Conservation (phyloP, 2,888 invertebrate genomes). For the Ferrisia virgata region DNA sequence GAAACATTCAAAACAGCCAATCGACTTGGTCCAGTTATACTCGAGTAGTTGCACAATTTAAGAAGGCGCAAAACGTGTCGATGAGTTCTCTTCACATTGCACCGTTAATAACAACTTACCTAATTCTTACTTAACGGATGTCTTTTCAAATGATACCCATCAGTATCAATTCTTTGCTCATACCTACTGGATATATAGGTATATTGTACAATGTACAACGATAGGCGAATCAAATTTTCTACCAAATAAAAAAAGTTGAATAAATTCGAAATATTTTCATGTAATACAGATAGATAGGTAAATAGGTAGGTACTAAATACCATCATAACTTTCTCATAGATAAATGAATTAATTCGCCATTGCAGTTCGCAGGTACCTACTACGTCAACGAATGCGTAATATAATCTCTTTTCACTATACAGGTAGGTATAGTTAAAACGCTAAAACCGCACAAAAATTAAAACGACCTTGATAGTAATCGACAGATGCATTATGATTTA, state of each 20-base stretch:
- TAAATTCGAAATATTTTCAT: background rate
- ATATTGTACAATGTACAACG: background rate
- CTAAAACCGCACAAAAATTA: background rate
- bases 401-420: too few species aligned
- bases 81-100: background rate
- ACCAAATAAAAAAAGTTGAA: background rate
- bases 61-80: constrained; percentile 11
- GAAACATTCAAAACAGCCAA: background rate
- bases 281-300: too few species aligned
- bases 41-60: constrained; percentile 31
- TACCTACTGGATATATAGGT: too few species aligned
- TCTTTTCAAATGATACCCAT: constrained; percentile 8
- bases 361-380: too few species aligned
- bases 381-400: too few species aligned
- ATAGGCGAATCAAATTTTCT: background rate
- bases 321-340: too few species aligned
- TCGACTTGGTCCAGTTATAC: constrained; percentile 36
- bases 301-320: too few species aligned
- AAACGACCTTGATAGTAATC: background rate
- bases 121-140: constrained; percentile 24
- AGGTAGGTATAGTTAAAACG: background rate
- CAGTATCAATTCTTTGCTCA: background rate
- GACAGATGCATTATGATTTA: background rate
- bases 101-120: constrained; percentile 7
- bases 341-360: too few species aligned